Conservation (phyloP, 2,797 vertebrate species). For the Sebastes cheni region DNA sequence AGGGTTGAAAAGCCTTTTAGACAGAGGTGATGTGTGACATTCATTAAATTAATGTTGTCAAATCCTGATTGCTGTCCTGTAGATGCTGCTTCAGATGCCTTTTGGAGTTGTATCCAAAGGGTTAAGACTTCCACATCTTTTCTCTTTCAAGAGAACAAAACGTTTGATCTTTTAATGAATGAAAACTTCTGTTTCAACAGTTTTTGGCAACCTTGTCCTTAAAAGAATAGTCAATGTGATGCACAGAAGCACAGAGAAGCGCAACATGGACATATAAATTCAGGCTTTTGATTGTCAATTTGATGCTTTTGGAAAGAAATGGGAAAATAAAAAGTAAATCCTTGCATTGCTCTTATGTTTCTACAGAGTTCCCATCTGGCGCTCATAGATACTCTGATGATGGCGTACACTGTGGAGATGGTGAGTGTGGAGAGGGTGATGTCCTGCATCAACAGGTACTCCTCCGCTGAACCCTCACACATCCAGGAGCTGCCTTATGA, state of each 20-base stretch:
- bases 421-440: conserved; percentile 94
- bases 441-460: conserved; percentile 89
- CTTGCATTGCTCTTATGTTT: neutral
- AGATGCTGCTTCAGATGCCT: neutral
- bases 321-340: neutral
- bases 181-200: neutral
- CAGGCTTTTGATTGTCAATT: neutral
- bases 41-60: neutral
- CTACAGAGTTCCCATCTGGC: conserved; percentile 93
- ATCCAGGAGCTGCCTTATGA: conserved; percentile 93
- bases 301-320: neutral
- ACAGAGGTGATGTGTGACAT: neutral
- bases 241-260: neutral
- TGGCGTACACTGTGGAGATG: conserved; percentile 98
- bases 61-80: neutral
- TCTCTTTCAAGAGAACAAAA: neutral
- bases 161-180: neutral
- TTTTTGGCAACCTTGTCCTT: too few relatives aligned
- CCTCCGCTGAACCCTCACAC: conserved; percentile 82
- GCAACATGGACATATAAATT: neutral
- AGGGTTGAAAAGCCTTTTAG: neutral
- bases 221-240: neutral
- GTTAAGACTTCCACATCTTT: neutral
- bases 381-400: conserved; percentile 96
- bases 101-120: neutral